phyloP scores from a whole-genome alignment of 1,140 invertebrate species.

The Nilaparvata lugens region DNA sequence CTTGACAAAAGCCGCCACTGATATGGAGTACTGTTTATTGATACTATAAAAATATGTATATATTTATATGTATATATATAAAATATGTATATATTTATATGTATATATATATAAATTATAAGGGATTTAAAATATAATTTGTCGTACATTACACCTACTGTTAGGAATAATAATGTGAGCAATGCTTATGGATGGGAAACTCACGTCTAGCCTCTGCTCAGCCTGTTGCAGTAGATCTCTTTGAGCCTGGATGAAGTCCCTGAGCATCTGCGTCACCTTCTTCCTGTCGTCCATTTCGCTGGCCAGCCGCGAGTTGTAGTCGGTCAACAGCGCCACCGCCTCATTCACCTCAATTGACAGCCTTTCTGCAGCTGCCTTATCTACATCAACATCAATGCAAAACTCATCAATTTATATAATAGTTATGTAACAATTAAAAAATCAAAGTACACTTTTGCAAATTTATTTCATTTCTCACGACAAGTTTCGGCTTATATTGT shows the following conservation, averaged over 20 bases:
- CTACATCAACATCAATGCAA: too few species aligned
- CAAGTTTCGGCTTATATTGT: too few species aligned
- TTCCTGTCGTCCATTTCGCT: constrained; percentile 82
- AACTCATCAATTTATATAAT: neutral
- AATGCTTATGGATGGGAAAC: too few species aligned
- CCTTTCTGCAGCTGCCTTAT: constrained; percentile 60
- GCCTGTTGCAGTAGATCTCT: constrained; percentile 73
- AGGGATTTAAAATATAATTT: neutral
- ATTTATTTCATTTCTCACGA: too few species aligned
- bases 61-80: too few species aligned
- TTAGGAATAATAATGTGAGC: neutral
- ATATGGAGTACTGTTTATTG: too few species aligned
- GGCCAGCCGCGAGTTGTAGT: constrained; percentile 79
- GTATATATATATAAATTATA: neutral
- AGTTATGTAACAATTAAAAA: neutral
- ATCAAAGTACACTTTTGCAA: too few species aligned
- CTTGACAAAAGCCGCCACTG: too few species aligned
- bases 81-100: neutral
- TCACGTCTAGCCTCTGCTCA: constrained; percentile 75
- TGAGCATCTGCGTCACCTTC: constrained; percentile 72
- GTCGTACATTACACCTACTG: neutral
- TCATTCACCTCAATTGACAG: constrained; percentile 72
- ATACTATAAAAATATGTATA: too few species aligned
- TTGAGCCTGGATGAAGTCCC: constrained; percentile 78
- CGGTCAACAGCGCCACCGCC: constrained; percentile 71